These are phyloP conservation scores for Pandion haliaetus DNA, from an alignment of 2,113 vertebrate genomes.

Conservation along the genomic window DNA sequence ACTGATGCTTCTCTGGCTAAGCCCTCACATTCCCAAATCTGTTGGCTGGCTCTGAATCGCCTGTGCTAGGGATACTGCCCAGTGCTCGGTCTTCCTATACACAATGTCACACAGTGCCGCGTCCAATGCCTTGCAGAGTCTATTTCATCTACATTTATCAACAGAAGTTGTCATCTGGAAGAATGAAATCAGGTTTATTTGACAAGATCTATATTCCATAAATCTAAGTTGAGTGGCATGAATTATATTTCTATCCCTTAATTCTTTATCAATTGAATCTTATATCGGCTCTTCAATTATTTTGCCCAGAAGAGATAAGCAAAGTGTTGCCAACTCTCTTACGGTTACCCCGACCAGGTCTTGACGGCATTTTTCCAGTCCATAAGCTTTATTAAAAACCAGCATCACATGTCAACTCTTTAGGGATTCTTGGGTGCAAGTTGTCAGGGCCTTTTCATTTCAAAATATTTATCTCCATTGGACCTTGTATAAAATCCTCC, in stretches of 20 bases:
- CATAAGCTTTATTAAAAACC: background rate
- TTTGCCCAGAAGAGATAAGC: background rate
- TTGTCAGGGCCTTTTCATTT: background rate
- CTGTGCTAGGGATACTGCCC: background rate
- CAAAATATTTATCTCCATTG: background rate
- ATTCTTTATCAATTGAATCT: slow-evolving; percentile 24
- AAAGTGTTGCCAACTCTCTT: background rate
- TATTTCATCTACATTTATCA: slow-evolving; percentile 56
- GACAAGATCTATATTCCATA: slow-evolving; percentile 56
- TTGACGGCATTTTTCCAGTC: background rate
- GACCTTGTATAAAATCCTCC: background rate
- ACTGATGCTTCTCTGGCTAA: background rate
- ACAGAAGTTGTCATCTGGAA: slow-evolving; percentile 15
- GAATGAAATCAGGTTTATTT: slow-evolving; percentile 49
- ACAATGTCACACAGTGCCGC: background rate
- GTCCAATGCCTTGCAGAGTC: background rate
- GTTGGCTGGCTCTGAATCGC: background rate
- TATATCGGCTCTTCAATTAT: background rate
- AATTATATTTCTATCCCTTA: slow-evolving; percentile 39
- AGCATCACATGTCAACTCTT: background rate
- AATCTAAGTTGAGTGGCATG: slow-evolving; percentile 13
- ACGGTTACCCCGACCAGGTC: background rate
- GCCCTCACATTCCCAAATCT: background rate
- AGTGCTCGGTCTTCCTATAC: background rate
- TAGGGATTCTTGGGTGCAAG: background rate